Evolutionary conservation across 1,140 invertebrate genomes (phyloP).

Genomic region (Tribolium castaneum): DNA sequence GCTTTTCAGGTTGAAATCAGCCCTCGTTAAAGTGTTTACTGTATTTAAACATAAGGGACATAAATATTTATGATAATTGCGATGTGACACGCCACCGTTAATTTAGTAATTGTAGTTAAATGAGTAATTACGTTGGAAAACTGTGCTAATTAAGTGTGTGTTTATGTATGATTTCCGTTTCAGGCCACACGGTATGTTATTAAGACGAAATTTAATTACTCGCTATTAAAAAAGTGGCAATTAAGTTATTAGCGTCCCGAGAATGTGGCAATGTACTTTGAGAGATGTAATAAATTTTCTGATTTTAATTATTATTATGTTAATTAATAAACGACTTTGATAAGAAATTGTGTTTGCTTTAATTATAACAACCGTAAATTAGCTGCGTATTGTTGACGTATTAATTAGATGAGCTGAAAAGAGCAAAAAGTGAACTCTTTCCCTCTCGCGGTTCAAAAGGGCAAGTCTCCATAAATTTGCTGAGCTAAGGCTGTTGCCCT

Average conservation of each 20-base stretch:
- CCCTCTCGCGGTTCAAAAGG: constrained; percentile 9
- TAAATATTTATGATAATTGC: constrained; percentile 44
- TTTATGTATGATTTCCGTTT: constrained; percentile 43
- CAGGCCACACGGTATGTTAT: constrained; percentile 35
- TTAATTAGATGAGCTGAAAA: constrained; percentile 23
- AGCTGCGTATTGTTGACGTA: constrained; percentile 25
- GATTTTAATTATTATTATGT: constrained; percentile 30
- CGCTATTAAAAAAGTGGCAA: constrained; percentile 7
- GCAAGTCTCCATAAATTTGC: constrained; percentile 17
- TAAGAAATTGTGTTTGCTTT: constrained; percentile 32
- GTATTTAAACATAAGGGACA: constrained; percentile 19
- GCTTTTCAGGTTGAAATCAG: neutral
- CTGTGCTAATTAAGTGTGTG: constrained; percentile 35
- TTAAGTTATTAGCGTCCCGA: constrained; percentile 3
- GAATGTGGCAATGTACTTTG: neutral
- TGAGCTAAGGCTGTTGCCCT: neutral
- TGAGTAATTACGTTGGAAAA: constrained; percentile 38
- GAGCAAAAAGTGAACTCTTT: constrained; percentile 21
- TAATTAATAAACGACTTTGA: constrained; percentile 27
- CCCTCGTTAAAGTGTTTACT: constrained; percentile 17
- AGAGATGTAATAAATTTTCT: constrained; percentile 4
- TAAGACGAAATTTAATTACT: constrained; percentile 41
- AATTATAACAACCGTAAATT: constrained; percentile 29
- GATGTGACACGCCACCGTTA: constrained; percentile 41
- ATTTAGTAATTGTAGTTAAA: constrained; percentile 46